Conservation (phyloP, 2,113 vertebrate species). For the Microtus richardsoni region DNA sequence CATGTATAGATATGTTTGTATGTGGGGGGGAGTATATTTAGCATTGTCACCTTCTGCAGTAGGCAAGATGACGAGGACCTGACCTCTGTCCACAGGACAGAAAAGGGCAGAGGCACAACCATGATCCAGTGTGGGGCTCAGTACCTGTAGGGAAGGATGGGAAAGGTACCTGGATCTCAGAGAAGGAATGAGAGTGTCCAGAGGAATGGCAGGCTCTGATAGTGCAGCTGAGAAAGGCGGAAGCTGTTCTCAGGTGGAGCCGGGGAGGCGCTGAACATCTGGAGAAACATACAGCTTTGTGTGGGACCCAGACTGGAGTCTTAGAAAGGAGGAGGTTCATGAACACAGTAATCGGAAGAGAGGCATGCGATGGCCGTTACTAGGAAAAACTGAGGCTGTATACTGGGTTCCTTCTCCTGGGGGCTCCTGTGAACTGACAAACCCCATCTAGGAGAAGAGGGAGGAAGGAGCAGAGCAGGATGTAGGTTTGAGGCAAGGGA, state of each 20-base stretch:
- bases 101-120: background rate
- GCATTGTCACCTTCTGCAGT: background rate
- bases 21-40: background rate
- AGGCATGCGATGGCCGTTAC: background rate
- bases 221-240: background rate
- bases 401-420: background rate
- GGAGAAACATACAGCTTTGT: background rate
- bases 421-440: background rate
- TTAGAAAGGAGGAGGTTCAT: background rate
- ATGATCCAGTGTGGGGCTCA: fast-evolving
- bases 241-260: background rate
- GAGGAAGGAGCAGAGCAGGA: background rate
- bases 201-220: background rate
- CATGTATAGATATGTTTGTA: background rate
- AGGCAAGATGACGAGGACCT: background rate
- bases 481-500: too few relatives aligned
- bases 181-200: background rate
- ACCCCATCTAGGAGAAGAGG: background rate
- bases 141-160: background rate
- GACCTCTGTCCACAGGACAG: background rate
- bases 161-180: background rate
- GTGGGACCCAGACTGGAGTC: background rate
- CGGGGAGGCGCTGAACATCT: background rate
- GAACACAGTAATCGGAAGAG: background rate
- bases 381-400: background rate